These are phyloP conservation scores for Siphamia tubifer DNA, from an alignment of 2,113 vertebrate genomes.

Conservation along the genomic window DNA sequence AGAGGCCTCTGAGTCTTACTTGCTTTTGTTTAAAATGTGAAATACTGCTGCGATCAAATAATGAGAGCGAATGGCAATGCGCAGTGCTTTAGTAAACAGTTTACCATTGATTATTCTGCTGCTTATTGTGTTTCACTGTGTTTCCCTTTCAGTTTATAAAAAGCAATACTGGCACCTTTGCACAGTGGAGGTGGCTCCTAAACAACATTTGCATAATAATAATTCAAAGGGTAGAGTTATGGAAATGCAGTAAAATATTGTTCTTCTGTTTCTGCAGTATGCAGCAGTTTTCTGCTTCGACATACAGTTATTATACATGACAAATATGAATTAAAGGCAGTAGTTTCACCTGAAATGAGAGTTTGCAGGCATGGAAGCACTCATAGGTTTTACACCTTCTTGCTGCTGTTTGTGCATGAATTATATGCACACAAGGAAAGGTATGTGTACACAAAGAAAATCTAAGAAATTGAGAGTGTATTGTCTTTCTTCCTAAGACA, in stretches of 20 bases:
- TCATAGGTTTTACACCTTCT: background rate
- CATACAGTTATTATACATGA: slow-evolving; percentile 31
- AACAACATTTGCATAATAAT: slow-evolving; percentile 65
- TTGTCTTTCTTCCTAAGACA: slow-evolving; percentile 43
- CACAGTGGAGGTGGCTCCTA: background rate
- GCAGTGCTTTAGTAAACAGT: slow-evolving; percentile 50
- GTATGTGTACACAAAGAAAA: slow-evolving; percentile 25
- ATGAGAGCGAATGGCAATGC: slow-evolving; percentile 6
- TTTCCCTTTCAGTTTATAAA: slow-evolving; percentile 37
- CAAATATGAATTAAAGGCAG: slow-evolving; percentile 47
- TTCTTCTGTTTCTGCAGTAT: slow-evolving; percentile 37
- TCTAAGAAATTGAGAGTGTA: slow-evolving; percentile 28
- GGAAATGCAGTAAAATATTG: slow-evolving; percentile 51
- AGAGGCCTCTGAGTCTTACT: slow-evolving; percentile 36
- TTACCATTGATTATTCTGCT: slow-evolving; percentile 57
- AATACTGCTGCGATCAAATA: slow-evolving; percentile 56
- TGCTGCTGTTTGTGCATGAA: slow-evolving; percentile 1
- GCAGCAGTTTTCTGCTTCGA: slow-evolving; percentile 33
- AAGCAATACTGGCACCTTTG: slow-evolving; percentile 30
- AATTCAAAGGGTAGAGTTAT: slow-evolving; percentile 45
- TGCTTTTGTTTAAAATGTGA: slow-evolving; percentile 47
- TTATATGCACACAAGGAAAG: background rate
- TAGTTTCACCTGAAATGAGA: slow-evolving; percentile 6
- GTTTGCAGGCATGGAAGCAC: background rate
- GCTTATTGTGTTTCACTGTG: slow-evolving; percentile 47